Conservation (phyloP, 1,140 invertebrate species). For the Ceratosolen fusciceps region DNA sequence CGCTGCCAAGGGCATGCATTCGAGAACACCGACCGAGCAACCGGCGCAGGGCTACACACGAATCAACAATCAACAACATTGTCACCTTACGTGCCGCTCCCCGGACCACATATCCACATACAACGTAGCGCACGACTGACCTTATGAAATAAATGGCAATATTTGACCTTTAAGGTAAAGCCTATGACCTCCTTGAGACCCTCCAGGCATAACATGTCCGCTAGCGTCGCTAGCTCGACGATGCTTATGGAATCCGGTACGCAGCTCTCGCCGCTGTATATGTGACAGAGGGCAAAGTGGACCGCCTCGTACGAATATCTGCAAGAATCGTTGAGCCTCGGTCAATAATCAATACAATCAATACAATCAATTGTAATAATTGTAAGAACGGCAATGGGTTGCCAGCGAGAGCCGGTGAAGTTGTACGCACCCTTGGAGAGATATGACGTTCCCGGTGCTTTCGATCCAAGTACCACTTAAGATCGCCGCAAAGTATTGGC, state of each 20-base stretch:
- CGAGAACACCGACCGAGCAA: slow-evolving; percentile 84
- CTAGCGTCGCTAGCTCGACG: slow-evolving; percentile 86
- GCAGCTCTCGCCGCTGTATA: slow-evolving; percentile 90
- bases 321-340: slow-evolving; percentile 57
- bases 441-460: slow-evolving; percentile 85
- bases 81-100: no score
- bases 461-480: slow-evolving; percentile 87
- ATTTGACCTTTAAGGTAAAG: slow-evolving; percentile 88
- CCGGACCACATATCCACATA: no score
- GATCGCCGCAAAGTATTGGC: slow-evolving; percentile 92
- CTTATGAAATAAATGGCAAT: slow-evolving; percentile 92
- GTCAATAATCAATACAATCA: no score
- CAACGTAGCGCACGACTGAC: no score
- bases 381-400: no score
- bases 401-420: no score
- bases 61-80: not conserved
- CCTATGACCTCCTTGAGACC: slow-evolving; percentile 91
- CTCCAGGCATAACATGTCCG: slow-evolving; percentile 90
- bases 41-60: slow-evolving; percentile 69
- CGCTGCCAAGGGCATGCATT: slow-evolving; percentile 85
- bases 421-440: slow-evolving; percentile 81
- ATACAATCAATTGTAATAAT: no score
- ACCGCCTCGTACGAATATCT: slow-evolving; percentile 87
- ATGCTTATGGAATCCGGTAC: slow-evolving; percentile 88
- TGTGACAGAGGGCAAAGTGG: slow-evolving; percentile 91